phyloP scores from a whole-genome alignment of 2,797 vertebrate species.

The Danionella dracula region DNA sequence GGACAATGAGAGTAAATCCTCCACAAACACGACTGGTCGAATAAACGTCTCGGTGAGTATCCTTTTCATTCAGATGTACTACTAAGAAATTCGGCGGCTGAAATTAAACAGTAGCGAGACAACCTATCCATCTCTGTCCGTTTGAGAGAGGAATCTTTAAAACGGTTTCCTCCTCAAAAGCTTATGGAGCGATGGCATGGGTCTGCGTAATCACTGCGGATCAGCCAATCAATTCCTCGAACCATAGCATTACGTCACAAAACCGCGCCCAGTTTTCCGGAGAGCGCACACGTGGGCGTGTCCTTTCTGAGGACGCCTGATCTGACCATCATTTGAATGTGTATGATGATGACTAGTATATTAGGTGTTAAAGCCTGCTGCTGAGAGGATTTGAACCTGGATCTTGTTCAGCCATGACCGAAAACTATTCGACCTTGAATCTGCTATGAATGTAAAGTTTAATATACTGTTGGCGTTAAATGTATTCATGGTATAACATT shows the following conservation, averaged over 20 bases:
- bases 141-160: constrained; percentile 12
- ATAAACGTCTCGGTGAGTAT: background rate
- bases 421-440: background rate
- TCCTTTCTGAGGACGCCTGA: constrained; percentile 50
- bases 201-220: constrained; percentile 53
- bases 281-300: constrained; percentile 45
- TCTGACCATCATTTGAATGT: constrained; percentile 56
- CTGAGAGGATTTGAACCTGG: background rate
- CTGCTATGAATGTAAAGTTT: background rate
- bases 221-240: constrained; percentile 59
- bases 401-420: background rate
- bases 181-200: constrained; percentile 61
- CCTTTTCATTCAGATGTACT: background rate
- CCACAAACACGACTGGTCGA: background rate
- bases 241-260: background rate
- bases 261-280: constrained; percentile 55
- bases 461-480: too few species aligned
- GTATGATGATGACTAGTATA: background rate
- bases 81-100: background rate
- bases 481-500: too few species aligned
- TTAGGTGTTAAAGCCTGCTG: too few species aligned
- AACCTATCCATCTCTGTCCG: background rate
- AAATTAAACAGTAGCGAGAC: background rate
- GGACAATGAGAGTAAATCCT: background rate
- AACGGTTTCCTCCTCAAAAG: constrained; percentile 12